A percentile compares a stretch with the other conserved stretches of the same genome.
Evolutionary conservation across 2,888 invertebrate species (phyloP).

Genomic region (Epinotia demarniana): DNA sequence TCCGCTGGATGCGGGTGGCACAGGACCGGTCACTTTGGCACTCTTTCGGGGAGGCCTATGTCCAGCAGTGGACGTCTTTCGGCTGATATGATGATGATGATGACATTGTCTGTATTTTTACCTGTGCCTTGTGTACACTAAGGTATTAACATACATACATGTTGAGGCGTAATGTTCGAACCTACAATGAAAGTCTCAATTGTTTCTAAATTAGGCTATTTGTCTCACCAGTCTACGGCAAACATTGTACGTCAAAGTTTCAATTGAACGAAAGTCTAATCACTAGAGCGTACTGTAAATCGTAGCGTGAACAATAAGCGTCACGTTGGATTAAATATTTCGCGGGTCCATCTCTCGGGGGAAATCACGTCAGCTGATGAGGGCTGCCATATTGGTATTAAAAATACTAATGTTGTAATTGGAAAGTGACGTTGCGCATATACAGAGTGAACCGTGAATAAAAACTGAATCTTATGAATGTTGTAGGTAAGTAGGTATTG

Average conservation of each 20-base stretch:
- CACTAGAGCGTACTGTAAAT: slow-evolving; percentile 8
- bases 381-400: background rate
- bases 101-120: too few relatives aligned
- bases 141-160: too few relatives aligned
- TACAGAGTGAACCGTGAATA: background rate
- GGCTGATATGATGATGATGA: too few relatives aligned
- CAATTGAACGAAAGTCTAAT: background rate
- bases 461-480: background rate
- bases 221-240: too few relatives aligned
- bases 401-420: slow-evolving; percentile 9
- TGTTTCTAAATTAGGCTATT: too few relatives aligned
- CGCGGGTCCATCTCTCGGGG: background rate
- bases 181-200: too few relatives aligned
- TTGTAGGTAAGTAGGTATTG: background rate
- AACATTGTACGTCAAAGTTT: background rate
- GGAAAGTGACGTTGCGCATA: background rate
- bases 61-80: too few relatives aligned
- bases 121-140: too few relatives aligned
- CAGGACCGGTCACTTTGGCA: too few relatives aligned
- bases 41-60: too few relatives aligned
- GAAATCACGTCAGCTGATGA: slow-evolving; percentile 23
- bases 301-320: slow-evolving; percentile 13
- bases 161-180: too few relatives aligned
- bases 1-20: too few relatives aligned
- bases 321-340: slow-evolving; percentile 1